Evolutionary conservation across 1,140 invertebrate genomes (phyloP), one percentile per base, ranked within the genome.

Genomic region (Ladona fulva): DNA sequence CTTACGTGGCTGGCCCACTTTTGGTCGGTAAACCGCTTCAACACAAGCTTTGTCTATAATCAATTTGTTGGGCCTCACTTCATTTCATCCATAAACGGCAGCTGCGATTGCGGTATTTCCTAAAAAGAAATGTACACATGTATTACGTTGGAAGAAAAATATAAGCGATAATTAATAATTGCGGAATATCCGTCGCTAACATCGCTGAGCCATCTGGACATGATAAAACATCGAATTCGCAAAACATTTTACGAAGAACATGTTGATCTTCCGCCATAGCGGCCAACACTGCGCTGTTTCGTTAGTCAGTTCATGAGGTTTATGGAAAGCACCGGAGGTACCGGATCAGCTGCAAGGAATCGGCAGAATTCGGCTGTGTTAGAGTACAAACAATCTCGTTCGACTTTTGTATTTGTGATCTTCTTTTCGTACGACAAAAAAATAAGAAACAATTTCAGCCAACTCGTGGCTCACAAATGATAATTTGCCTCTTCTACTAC

Each of bases 51-150:
- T 93, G 78, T 95, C 93, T 77, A 93, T 90, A 77, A 91, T 87
- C 80, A 95, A 90, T 85, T 92, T 95, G 75, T 90, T 89, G 75
- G 89, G 85, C 84, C 91, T 94, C 6, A 91, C 90, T 86, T 97
- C 95, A 12, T 92, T 84, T 0, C 95, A 95, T 0, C 95, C 95
- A 87, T 96, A 93, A 24, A 96, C 88, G 78, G 92, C 91, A 66
- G 90, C 91, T 29, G 94, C 84, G 0, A 93, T 89, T 73, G 91
- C 89, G 37, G 94, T 95, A 78, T 93, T 89, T 59, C 94, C 94
- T 93, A 81, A 44, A 81, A 87, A 88, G 74, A 78, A 1, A 77
- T 79, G 80, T 76, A 76, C 76, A 80, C 74, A 81, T 59, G 37
- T 44, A 11, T 74, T 76, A 74, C 0, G 73, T 78, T 25, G 37